Conservation (phyloP, 2,888 invertebrate genomes). For the Phyllotreta cruciferae region DNA sequence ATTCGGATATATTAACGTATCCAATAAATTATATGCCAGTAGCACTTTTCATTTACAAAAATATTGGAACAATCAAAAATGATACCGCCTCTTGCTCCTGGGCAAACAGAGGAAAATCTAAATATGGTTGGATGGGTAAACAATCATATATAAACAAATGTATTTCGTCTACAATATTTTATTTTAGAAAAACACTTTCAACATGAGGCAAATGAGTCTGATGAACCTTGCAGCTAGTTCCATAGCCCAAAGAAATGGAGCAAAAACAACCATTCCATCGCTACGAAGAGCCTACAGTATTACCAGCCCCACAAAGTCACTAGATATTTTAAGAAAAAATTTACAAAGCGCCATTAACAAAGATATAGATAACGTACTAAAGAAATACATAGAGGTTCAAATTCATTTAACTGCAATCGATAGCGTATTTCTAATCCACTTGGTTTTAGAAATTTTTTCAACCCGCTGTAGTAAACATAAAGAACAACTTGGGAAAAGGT, state of each 20-base stretch:
- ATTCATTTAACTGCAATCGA: not conserved
- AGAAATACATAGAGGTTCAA: constrained; percentile 76
- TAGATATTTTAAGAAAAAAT: constrained; percentile 77
- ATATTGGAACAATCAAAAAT: constrained; percentile 49
- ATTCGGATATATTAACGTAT: no score
- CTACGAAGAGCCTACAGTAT: constrained; percentile 60
- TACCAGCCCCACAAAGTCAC: constrained; percentile 64
- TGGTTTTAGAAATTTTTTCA: constrained; percentile 75
- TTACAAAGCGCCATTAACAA: constrained; percentile 79
- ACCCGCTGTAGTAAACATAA: constrained; percentile 79
- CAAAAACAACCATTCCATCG: constrained; percentile 53
- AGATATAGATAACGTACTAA: constrained; percentile 79
- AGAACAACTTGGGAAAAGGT: constrained; percentile 75
- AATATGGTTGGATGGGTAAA: constrained; percentile 61
- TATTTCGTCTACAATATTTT: constrained; percentile 12
- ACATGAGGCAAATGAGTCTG: constrained; percentile 75
- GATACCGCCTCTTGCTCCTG: constrained; percentile 60
- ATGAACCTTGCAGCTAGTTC: constrained; percentile 73
- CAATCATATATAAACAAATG: not conserved
- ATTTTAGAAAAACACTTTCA: constrained; percentile 66
- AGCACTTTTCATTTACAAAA: constrained; percentile 19
- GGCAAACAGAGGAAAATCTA: constrained; percentile 58
- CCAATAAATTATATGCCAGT: no score
- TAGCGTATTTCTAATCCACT: not conserved
- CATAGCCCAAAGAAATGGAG: constrained; percentile 66